A percentile compares a stretch with the other conserved stretches of the same genome.
These are phyloP conservation scores for Sebastes trivittatus DNA, from an alignment of 2,797 vertebrate species.

Conservation along the genomic window DNA sequence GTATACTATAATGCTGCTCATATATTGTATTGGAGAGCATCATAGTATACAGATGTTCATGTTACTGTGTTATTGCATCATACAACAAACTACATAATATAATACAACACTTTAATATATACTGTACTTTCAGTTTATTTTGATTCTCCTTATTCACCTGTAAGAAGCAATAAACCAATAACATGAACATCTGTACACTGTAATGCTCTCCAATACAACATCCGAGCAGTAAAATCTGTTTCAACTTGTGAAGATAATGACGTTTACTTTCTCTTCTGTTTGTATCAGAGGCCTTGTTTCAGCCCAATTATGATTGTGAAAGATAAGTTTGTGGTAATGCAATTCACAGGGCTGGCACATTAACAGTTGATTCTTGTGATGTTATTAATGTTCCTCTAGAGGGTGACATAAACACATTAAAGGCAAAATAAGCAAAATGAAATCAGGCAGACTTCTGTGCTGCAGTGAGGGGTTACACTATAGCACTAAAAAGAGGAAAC, in stretches of 20 bases:
- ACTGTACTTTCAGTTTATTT: neutral
- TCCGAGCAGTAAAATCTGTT: neutral
- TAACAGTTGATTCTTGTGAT: conserved; percentile 7
- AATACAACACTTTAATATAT: neutral
- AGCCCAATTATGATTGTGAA: neutral
- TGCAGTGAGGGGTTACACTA: neutral
- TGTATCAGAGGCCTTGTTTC: neutral
- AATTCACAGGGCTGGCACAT: neutral
- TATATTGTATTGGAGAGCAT: too few relatives aligned
- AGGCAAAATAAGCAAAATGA: neutral
- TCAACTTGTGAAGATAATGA: neutral
- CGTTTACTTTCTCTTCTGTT: neutral
- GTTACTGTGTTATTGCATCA: too few relatives aligned
- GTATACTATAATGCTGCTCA: neutral
- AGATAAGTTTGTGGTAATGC: neutral
- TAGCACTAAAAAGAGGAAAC: neutral
- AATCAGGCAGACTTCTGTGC: neutral
- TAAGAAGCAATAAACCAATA: neutral
- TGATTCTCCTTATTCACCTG: neutral
- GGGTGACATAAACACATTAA: conserved; percentile 50
- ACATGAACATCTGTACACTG: neutral
- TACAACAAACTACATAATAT: neutral
- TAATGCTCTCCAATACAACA: neutral
- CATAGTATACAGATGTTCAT: too few relatives aligned
- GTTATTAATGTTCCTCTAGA: conserved; percentile 59